These are phyloP conservation scores for Cyclophora albipunctata DNA, from an alignment of 2,888 invertebrate genomes.

Conservation along the genomic window DNA sequence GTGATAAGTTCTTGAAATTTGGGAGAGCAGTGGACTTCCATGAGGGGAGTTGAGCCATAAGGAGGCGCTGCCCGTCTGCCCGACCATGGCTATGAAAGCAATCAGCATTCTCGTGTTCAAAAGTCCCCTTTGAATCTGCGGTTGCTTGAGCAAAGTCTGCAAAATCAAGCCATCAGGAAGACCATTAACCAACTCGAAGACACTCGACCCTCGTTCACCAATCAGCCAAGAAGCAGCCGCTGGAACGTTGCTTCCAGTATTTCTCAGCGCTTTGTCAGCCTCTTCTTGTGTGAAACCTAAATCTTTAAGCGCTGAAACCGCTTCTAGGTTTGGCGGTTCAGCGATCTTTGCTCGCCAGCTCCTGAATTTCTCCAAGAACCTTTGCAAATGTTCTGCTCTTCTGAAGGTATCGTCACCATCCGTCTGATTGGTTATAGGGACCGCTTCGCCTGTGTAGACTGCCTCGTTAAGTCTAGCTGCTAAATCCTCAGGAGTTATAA, in stretches of 20 bases:
- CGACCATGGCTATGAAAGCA: conserved; percentile 66
- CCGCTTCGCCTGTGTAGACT: neutral
- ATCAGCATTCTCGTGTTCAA: conserved; percentile 63
- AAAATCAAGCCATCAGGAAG: conserved; percentile 57
- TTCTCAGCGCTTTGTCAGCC: conserved; percentile 47
- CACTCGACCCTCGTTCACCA: conserved; percentile 60
- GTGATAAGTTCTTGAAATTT: conserved; percentile 66
- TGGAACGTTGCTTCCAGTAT: conserved; percentile 58
- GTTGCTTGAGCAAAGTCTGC: conserved; percentile 56
- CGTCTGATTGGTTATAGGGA: conserved; percentile 1
- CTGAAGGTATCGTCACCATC: conserved; percentile 32
- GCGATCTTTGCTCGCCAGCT: conserved; percentile 50
- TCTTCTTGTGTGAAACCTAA: conserved; percentile 51
- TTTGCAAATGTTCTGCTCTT: conserved; percentile 53
- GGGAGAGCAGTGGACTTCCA: conserved; percentile 59
- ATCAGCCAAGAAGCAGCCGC: conserved; percentile 64
- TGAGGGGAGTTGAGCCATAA: conserved; percentile 66
- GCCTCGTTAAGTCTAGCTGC: conserved; percentile 37
- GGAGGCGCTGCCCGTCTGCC: conserved; percentile 57
- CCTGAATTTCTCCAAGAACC: conserved; percentile 59
- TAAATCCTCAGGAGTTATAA: conserved; percentile 60
- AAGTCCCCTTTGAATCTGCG: conserved; percentile 61
- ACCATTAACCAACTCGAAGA: conserved; percentile 59
- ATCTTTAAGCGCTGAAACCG: conserved; percentile 44
- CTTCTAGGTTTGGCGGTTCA: conserved; percentile 48